These are phyloP conservation scores for Eupeodes luniger DNA, from an alignment of 2,888 invertebrate genomes.

Conservation along the genomic window DNA sequence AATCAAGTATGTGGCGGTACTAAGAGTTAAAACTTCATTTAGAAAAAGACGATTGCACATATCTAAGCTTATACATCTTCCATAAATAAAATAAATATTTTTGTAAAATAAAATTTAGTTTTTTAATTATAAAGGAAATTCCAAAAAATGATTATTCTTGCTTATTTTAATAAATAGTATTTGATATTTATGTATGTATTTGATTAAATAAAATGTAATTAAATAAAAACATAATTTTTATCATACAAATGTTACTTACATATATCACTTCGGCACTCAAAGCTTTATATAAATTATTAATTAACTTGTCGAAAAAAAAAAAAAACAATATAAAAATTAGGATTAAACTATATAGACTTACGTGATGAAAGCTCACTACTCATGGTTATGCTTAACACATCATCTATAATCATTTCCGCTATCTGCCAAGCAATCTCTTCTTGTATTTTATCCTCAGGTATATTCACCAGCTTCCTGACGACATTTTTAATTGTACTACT, in stretches of 20 bases:
- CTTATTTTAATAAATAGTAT: too few relatives aligned
- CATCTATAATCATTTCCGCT: conserved; percentile 98
- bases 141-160: too few relatives aligned
- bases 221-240: not conserved
- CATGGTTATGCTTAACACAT: conserved; percentile 93
- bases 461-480: conserved; percentile 91
- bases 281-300: not conserved
- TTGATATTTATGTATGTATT: too few relatives aligned
- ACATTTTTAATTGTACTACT: conserved; percentile 85
- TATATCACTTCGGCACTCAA: not conserved
- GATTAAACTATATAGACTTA: conserved; percentile 16
- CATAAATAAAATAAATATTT: too few relatives aligned
- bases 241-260: not conserved
- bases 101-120: too few relatives aligned
- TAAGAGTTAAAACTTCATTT: too few relatives aligned
- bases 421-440: conserved; percentile 99
- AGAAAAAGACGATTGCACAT: too few relatives aligned
- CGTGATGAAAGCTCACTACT: conserved; percentile 25
- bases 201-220: not conserved
- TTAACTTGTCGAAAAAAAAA: not conserved
- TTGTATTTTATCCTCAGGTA: conserved; percentile 93
- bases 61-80: too few relatives aligned
- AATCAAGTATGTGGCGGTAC: too few relatives aligned
- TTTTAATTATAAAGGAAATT: too few relatives aligned
- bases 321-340: not conserved